Base-by-base conservation (phyloP, 2,797 vertebrate species). In the Pantherophis vulpinus region DNA sequence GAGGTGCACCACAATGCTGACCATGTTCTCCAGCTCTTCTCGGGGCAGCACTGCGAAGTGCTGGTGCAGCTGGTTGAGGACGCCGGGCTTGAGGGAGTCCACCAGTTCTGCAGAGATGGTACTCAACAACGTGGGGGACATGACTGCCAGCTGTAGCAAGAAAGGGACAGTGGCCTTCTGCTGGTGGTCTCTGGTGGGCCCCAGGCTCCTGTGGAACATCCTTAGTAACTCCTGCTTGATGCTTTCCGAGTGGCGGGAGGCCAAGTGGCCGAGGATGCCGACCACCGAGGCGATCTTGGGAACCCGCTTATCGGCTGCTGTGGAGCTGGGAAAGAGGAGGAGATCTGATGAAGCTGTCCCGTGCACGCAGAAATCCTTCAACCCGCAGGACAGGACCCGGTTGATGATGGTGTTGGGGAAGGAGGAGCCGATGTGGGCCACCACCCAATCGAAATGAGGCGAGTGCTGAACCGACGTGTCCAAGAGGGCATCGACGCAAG, bases 391-490 rank as follows among this genome's bases (percentile, higher is more conserved):
- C 1, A 99, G 97, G 0, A 99, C 99, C 0, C 99, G 96, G 95
- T 98, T 99, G 96, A 99, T 99, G 96, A 99, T 99, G 87, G 99
- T 99, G 90, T 98, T 98, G 0, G 99, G 99, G 96, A 99, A 99
- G 37, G 99, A 99, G 0, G 99, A 99, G n/a, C 99, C 99, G 0
- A 99, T 99, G 95, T 99, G 99, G 1, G 99, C 99, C 54, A 99
- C 99, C 42, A 99, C 99, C 99, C 99, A 99, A 95, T 99, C 99
- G 47, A 99, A 99, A 92, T 99, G 99, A 0, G 99, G 99, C 0
- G 99, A 99, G 94, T 99, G 99, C 90, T 99, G 99, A 32, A 99
- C 98, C 0, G 99, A 99, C 0, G 99, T 99, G 95, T 99, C 99
- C 91, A 99, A 91, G 91, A 99, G 92, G 0, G 99, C 99, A 8